Percentiles rank a stretch among this genome's conserved stretches.
phyloP scores from a whole-genome alignment of 2,113 vertebrate species.

The Isurus oxyrinchus region DNA sequence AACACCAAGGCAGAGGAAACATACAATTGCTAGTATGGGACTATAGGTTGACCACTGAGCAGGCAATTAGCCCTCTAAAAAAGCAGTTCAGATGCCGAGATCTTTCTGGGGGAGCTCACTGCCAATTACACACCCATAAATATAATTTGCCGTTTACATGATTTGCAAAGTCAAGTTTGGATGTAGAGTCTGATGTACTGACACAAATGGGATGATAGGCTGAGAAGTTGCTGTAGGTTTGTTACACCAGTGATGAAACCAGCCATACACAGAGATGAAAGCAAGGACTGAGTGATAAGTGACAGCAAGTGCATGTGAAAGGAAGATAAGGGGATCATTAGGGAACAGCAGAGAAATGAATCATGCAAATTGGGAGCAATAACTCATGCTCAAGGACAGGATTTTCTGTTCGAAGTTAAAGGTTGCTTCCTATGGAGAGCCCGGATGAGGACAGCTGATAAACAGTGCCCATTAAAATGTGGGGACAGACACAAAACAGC shows the following conservation, averaged over 20 bases:
- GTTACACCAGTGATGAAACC: background rate
- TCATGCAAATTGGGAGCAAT: background rate
- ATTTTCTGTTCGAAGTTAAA: slow-evolving; percentile 29
- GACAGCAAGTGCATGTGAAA: background rate
- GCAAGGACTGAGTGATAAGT: background rate
- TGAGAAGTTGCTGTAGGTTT: background rate
- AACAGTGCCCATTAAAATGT: slow-evolving; percentile 10
- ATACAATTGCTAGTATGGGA: background rate
- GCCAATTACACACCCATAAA: background rate
- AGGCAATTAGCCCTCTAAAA: background rate
- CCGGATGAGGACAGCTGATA: background rate
- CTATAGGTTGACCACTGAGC: background rate
- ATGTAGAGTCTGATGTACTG: background rate
- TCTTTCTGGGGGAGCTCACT: background rate
- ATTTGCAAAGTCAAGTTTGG: background rate
- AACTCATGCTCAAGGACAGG: slow-evolving; percentile 13
- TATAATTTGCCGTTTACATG: background rate
- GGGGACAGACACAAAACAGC: background rate
- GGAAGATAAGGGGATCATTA: slow-evolving; percentile 10
- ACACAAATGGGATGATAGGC: background rate
- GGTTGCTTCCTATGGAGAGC: background rate
- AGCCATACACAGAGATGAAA: background rate
- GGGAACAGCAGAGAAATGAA: slow-evolving; percentile 29
- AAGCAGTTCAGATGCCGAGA: no score
- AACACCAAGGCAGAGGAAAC: background rate